These are phyloP conservation scores for Panthera tigris DNA, from an alignment of 2,113 vertebrate genomes.

Conservation along the genomic window DNA sequence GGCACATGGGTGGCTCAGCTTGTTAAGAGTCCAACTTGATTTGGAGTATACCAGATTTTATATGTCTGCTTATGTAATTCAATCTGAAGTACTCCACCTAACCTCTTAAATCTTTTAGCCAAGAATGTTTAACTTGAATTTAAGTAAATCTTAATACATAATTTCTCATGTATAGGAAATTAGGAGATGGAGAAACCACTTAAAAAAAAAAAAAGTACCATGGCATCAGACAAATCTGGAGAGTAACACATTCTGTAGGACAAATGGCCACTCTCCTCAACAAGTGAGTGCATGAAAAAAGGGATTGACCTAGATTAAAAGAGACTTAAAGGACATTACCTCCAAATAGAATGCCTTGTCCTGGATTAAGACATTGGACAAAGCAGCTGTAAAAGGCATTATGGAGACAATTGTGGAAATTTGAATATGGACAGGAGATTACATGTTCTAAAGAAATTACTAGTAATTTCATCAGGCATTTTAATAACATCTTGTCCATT, in stretches of 20 bases:
- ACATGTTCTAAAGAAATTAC: constrained; percentile 33
- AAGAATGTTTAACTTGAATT: background rate
- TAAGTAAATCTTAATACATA: background rate
- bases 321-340: background rate
- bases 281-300: background rate
- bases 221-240: background rate
- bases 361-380: constrained; percentile 20
- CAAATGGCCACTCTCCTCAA: background rate
- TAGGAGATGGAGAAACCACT: background rate
- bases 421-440: constrained; percentile 40
- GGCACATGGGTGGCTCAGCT: background rate
- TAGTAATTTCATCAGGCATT: constrained; percentile 32
- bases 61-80: background rate
- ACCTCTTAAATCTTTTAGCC: background rate
- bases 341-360: background rate
- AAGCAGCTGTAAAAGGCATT: background rate
- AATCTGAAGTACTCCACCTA: background rate
- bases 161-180: background rate
- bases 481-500: constrained; percentile 41
- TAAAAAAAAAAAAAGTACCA: background rate
- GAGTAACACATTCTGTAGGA: background rate
- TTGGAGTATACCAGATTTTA: background rate
- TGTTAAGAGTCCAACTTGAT: background rate
- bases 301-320: background rate
- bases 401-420: constrained; percentile 13